Conservation (phyloP, 2,888 invertebrate species). For the Xylota sylvarum region DNA sequence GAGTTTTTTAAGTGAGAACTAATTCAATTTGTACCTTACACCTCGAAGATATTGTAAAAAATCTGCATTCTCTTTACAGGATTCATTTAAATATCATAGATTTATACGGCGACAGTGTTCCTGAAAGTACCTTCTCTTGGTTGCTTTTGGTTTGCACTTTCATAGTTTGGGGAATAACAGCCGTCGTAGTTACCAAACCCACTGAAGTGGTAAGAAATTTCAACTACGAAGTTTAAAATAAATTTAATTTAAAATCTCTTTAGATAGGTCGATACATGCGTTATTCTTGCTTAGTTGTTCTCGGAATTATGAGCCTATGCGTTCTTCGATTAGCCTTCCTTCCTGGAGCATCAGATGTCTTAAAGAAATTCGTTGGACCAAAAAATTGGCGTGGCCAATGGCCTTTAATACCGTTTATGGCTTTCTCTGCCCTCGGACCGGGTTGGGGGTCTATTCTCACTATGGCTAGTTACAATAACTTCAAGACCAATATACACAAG, state of each 20-base stretch:
- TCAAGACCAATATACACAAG: slow-evolving; percentile 88
- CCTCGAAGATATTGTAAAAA: background rate
- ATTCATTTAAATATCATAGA: slow-evolving; percentile 16
- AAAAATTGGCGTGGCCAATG: slow-evolving; percentile 42
- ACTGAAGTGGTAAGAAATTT: slow-evolving; percentile 27
- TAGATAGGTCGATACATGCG: slow-evolving; percentile 82
- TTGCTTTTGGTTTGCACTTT: slow-evolving; percentile 71
- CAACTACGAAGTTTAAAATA: background rate
- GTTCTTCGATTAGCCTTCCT: slow-evolving; percentile 56
- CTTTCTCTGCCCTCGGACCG: slow-evolving; percentile 50
- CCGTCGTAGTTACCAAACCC: slow-evolving; percentile 17
- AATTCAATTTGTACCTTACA: background rate
- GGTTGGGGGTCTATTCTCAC: slow-evolving; percentile 69
- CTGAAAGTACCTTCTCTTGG: slow-evolving; percentile 45
- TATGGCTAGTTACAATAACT: slow-evolving; percentile 83
- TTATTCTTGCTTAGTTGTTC: slow-evolving; percentile 80
- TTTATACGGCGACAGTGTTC: background rate
- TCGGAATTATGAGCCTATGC: slow-evolving; percentile 78
- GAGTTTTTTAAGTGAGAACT: slow-evolving; percentile 50
- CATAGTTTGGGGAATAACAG: slow-evolving; percentile 44
- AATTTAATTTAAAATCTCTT: background rate
- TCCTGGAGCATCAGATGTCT: slow-evolving; percentile 13
- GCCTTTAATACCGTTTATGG: slow-evolving; percentile 12
- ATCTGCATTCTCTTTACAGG: background rate
- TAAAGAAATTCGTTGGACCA: slow-evolving; percentile 1